phyloP scores from a whole-genome alignment of 2,113 vertebrate genomes.

The Clupea harengus region DNA sequence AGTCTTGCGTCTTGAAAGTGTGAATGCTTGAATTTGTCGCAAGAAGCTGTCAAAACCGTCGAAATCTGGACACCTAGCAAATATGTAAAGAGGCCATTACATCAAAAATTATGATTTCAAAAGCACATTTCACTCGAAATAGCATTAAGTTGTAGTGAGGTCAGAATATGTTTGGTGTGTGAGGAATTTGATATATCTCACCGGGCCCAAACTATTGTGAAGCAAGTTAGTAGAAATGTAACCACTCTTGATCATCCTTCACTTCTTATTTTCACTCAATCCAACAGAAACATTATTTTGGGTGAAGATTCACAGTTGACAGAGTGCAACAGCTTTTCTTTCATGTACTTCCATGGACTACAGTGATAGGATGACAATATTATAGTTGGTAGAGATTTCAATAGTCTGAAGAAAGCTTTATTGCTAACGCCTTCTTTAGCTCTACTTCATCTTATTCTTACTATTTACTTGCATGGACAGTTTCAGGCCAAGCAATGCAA shows the following conservation, averaged over 20 bases:
- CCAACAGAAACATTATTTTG: conserved; percentile 13
- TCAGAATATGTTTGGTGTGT: neutral
- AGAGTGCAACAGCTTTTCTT: neutral
- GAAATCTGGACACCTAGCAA: neutral
- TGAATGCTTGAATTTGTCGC: neutral
- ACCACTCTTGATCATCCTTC: conserved; percentile 10
- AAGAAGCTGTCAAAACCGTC: neutral
- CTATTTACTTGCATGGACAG: neutral
- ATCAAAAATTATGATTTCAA: neutral
- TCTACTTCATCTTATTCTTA: neutral
- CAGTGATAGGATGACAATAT: conserved; percentile 10
- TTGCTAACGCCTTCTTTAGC: neutral
- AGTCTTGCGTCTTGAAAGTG: neutral
- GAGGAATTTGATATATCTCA: neutral
- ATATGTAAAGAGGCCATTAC: neutral
- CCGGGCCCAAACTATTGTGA: neutral
- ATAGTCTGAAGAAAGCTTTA: neutral
- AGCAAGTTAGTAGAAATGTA: neutral
- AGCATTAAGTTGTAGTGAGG: neutral
- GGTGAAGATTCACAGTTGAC: conserved; percentile 6
- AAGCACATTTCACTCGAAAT: neutral
- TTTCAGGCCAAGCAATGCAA: conserved; percentile 8
- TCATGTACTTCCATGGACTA: conserved; percentile 2
- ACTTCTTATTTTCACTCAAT: neutral
- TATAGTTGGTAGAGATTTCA: conserved; percentile 9